These are phyloP conservation scores for Leptinotarsa haldemani DNA, from an alignment of 2,888 invertebrate genomes.

Conservation along the genomic window DNA sequence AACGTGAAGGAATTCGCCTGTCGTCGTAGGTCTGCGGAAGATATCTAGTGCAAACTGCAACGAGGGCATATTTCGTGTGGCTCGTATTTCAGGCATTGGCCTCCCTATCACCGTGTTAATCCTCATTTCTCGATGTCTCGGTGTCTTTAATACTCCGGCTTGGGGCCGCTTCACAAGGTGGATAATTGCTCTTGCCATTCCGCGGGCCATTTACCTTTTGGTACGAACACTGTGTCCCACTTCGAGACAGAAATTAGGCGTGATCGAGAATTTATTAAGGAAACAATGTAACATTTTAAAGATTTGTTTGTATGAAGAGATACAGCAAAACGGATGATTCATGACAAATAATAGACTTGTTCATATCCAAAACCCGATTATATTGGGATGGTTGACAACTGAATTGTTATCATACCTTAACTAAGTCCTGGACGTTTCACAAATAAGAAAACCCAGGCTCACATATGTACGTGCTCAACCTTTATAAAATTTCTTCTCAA, in stretches of 20 bases:
- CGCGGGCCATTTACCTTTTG: conserved; percentile 21
- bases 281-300: too few relatives aligned
- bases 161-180: conserved; percentile 3
- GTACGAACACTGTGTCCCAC: neutral
- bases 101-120: conserved; percentile 10
- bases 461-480: too few relatives aligned
- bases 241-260: neutral
- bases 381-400: too few relatives aligned
- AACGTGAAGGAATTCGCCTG: conserved; percentile 24
- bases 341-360: too few relatives aligned
- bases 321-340: too few relatives aligned
- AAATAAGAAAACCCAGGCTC: too few relatives aligned
- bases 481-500: too few relatives aligned
- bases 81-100: conserved; percentile 19
- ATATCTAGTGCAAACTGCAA: conserved; percentile 15
- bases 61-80: conserved; percentile 19
- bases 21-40: conserved; percentile 1
- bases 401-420: too few relatives aligned
- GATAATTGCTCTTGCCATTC: conserved; percentile 17
- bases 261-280: too few relatives aligned
- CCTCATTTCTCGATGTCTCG: neutral
- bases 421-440: too few relatives aligned
- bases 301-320: too few relatives aligned
- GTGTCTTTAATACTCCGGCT: neutral
- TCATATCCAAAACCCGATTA: too few relatives aligned